Evolutionary conservation across 2,888 invertebrate species (phyloP).

Genomic region (Quadriops clusia): DNA sequence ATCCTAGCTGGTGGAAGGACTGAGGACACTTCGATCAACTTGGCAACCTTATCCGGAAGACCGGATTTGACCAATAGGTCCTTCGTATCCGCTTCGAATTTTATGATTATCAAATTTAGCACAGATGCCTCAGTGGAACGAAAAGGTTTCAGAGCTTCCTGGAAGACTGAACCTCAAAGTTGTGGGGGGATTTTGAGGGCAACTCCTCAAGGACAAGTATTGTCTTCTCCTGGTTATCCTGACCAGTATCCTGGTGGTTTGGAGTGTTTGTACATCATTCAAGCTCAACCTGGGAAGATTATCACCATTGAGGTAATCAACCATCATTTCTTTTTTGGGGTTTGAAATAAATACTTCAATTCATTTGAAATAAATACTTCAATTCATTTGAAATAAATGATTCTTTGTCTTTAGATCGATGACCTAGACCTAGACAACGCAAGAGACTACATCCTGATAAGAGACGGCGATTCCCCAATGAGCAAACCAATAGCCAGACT

Average conservation of each 20-base stretch:
- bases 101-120: constrained; percentile 95
- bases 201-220: constrained; percentile 75
- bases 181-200: constrained; percentile 84
- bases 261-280: constrained; percentile 87
- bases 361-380: neutral
- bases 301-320: constrained; percentile 76
- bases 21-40: constrained; percentile 82
- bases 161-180: constrained; percentile 88
- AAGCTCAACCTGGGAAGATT: constrained; percentile 81
- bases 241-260: constrained; percentile 90
- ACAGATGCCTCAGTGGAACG: constrained; percentile 88
- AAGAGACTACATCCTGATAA: constrained; percentile 77
- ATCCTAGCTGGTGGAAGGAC: constrained; percentile 91
- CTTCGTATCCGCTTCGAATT: constrained; percentile 91
- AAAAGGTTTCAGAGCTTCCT: constrained; percentile 85
- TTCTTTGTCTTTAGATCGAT: constrained; percentile 48
- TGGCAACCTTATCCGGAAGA: constrained; percentile 87
- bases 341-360: neutral
- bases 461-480: constrained; percentile 83
- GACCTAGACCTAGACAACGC: constrained; percentile 73
- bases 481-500: constrained; percentile 73
- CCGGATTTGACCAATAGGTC: constrained; percentile 73
- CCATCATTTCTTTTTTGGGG: constrained; percentile 4
- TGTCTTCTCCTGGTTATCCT: constrained; percentile 87
- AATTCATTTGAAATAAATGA: constrained; percentile 1